A percentile compares a stretch with the other conserved stretches of the same genome.
phyloP scores from a whole-genome alignment of 2,888 invertebrate genomes.

The Athrips mouffetella region DNA sequence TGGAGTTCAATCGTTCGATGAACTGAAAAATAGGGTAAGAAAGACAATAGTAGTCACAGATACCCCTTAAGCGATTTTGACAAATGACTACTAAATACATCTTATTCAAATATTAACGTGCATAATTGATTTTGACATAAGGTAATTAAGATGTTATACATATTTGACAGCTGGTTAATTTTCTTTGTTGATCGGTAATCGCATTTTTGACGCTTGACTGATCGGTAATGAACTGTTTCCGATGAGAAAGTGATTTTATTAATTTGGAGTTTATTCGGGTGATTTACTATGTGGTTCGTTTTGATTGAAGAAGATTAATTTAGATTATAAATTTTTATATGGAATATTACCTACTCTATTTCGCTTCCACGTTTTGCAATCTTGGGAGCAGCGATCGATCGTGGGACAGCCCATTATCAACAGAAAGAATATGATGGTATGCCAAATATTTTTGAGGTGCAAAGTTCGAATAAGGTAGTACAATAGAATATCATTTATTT shows the following conservation, averaged over 20 bases:
- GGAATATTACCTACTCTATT: neutral
- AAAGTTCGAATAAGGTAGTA: too few species aligned
- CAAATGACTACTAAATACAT: conserved; percentile 53
- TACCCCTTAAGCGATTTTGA: conserved; percentile 45
- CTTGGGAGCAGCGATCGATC: too few species aligned
- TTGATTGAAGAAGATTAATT: conserved; percentile 29
- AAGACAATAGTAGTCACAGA: conserved; percentile 25
- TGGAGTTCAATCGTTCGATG: neutral
- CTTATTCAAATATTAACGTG: conserved; percentile 65
- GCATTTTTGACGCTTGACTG: conserved; percentile 56
- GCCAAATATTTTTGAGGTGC: too few species aligned
- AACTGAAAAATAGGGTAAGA: conserved; percentile 26
- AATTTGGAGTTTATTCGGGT: conserved; percentile 19
- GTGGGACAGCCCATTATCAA: too few species aligned
- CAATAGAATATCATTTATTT: too few species aligned
- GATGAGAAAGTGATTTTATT: conserved; percentile 43
- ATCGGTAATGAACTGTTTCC: conserved; percentile 35
- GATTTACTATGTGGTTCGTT: conserved; percentile 15
- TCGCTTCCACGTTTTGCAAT: too few species aligned
- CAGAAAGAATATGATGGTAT: too few species aligned
- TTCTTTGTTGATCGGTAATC: conserved; percentile 48
- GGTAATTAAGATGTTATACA: conserved; percentile 56
- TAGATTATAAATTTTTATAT: too few species aligned
- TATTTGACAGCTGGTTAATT: conserved; percentile 48
- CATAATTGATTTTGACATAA: conserved; percentile 68